Evolutionary conservation across 2,797 vertebrate genomes (phyloP).

Genomic region (Uromys caudimaculatus): DNA sequence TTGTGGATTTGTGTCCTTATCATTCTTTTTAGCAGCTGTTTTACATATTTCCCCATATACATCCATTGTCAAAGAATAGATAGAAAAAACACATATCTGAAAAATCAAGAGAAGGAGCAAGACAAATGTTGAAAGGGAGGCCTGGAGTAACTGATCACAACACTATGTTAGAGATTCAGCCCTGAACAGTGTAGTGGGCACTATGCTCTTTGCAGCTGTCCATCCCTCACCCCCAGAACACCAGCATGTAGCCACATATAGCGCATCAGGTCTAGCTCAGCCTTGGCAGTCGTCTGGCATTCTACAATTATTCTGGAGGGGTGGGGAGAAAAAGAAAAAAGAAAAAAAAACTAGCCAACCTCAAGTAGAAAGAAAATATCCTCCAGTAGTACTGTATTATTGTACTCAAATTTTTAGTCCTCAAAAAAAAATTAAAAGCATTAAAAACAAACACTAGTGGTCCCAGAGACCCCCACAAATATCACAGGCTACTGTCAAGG

Average conservation of each 20-base stretch:
- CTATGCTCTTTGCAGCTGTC: background rate
- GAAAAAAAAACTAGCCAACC: background rate
- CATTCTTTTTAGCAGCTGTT: background rate
- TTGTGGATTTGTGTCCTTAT: conserved; percentile 19
- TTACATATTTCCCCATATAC: conserved; percentile 5
- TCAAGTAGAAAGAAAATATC: background rate
- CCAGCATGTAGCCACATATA: background rate
- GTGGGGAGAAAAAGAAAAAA: background rate
- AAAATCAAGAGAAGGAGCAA: background rate
- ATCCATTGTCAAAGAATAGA: background rate
- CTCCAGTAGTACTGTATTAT: background rate
- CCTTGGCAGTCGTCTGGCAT: background rate
- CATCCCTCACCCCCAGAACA: background rate
- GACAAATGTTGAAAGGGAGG: background rate
- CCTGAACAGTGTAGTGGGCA: background rate
- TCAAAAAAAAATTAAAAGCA: background rate
- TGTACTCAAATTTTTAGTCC: background rate
- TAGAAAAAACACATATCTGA: background rate
- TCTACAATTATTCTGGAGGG: background rate
- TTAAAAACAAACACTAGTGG: background rate
- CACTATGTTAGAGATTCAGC: background rate
- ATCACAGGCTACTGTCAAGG: background rate
- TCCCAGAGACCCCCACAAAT: background rate
- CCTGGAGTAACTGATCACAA: background rate
- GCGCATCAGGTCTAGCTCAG: background rate